Evolutionary conservation across 92 coral and sea anemone genomes (phyloP).

Genomic region (Siderastrea radians): DNA sequence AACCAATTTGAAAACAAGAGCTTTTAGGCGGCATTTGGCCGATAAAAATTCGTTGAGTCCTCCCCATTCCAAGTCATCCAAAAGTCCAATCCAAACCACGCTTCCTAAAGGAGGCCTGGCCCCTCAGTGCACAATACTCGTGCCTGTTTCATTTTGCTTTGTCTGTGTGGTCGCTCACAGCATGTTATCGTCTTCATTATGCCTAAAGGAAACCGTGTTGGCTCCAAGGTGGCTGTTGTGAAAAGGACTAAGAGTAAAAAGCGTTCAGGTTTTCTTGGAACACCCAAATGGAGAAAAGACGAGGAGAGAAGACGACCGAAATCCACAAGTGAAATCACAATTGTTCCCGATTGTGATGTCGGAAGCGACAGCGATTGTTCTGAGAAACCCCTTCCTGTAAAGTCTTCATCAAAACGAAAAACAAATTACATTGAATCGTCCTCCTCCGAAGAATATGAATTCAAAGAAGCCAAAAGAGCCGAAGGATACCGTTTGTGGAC

Average conservation of each 20-base stretch:
- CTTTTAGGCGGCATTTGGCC: too few species aligned
- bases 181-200: too few species aligned
- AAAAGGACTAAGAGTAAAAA: not conserved
- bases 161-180: too few species aligned
- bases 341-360: not conserved
- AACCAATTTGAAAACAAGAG: too few species aligned
- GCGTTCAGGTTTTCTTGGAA: not conserved
- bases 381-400: not conserved
- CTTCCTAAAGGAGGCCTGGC: too few species aligned
- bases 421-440: not conserved
- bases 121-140: too few species aligned
- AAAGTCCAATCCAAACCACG: too few species aligned
- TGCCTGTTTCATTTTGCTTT: too few species aligned
- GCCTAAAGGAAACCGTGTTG: not conserved
- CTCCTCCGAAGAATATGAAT: too few species aligned
- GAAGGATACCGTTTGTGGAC: not conserved
- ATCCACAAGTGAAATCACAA: conserved; percentile 4
- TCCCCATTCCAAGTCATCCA: too few species aligned
- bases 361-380: conserved; percentile 1
- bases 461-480: not conserved
- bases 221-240: not conserved
- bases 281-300: conserved; percentile 1
- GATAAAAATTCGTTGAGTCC: too few species aligned
- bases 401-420: not conserved
- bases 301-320: conserved; percentile 4